phyloP scores from a whole-genome alignment of 1,140 invertebrate genomes.

The Caenorhabditis latens region DNA sequence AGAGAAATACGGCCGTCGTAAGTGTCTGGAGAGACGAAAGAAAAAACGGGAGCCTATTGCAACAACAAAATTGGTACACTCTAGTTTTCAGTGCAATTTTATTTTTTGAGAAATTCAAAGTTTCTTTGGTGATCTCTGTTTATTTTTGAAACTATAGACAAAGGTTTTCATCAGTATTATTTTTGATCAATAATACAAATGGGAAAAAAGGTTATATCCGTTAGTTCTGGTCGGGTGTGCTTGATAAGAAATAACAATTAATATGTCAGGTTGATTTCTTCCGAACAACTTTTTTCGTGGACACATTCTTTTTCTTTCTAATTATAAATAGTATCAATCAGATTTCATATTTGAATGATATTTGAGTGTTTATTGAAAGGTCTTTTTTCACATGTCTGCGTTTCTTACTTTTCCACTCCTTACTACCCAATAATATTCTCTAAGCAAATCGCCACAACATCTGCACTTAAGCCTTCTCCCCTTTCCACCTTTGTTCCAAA shows the following conservation, averaged over 20 bases:
- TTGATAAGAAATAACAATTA: slow-evolving; percentile 13
- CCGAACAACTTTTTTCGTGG: not conserved
- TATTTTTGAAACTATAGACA: not conserved
- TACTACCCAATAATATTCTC: too few relatives aligned
- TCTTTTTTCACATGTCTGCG: too few relatives aligned
- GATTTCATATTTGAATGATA: too few relatives aligned
- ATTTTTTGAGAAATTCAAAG: not conserved
- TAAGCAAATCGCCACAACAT: too few relatives aligned
- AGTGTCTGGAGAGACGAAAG: not conserved
- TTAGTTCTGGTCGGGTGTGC: not conserved
- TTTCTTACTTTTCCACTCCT: too few relatives aligned
- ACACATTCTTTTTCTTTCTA: too few relatives aligned
- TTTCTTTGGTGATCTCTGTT: not conserved
- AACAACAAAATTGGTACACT: slow-evolving; percentile 4
- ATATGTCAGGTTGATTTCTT: not conserved
- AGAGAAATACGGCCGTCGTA: not conserved
- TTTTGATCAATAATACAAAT: not conserved
- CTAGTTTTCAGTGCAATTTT: not conserved
- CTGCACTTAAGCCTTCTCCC: too few relatives aligned
- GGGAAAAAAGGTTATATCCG: slow-evolving; percentile 1
- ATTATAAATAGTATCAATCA: not conserved
- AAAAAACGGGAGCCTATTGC: slow-evolving; percentile 1
- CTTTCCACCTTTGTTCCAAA: too few relatives aligned
- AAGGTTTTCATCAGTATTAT: not conserved
- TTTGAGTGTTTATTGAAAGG: too few relatives aligned